These are phyloP conservation scores for Poicephalus meyeri DNA, from an alignment of 2,113 vertebrate species.

Conservation along the genomic window DNA sequence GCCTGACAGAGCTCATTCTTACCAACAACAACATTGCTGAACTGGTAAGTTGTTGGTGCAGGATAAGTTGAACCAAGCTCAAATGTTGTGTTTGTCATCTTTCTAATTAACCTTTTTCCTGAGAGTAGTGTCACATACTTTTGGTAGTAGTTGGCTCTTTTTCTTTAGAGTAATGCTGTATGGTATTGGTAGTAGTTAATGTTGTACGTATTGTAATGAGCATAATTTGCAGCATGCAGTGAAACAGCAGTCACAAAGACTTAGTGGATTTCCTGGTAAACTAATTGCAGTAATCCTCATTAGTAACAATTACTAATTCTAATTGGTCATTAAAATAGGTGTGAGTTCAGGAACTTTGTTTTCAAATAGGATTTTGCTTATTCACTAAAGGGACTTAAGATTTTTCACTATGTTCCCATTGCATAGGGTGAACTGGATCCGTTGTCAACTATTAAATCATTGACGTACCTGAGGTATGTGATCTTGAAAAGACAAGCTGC, in stretches of 20 bases:
- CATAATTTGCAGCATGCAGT: not conserved
- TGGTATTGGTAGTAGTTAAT: not conserved
- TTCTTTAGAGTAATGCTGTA: not conserved
- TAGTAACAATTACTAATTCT: not conserved
- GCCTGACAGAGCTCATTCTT: slow-evolving; percentile 88
- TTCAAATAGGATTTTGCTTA: not conserved
- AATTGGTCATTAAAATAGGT: not conserved
- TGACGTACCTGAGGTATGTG: slow-evolving; percentile 90
- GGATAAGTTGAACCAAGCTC: not conserved
- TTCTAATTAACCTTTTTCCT: not conserved
- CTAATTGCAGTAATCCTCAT: not conserved
- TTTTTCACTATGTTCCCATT: not conserved
- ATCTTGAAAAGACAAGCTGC: not conserved
- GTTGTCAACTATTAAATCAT: slow-evolving; percentile 85
- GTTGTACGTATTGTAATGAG: not conserved
- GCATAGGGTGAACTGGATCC: slow-evolving; percentile 92
- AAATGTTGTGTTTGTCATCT: not conserved
- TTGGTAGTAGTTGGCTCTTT: not conserved
- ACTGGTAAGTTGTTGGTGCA: slow-evolving; percentile 77
- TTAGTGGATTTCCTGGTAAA: not conserved
- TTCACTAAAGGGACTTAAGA: not conserved
- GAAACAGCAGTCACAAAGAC: not conserved
- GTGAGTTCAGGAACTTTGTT: not conserved
- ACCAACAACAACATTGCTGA: slow-evolving; percentile 98
- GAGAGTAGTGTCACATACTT: not conserved